phyloP scores from a whole-genome alignment of 2,888 invertebrate genomes.

The Drosophila vallismaia region DNA sequence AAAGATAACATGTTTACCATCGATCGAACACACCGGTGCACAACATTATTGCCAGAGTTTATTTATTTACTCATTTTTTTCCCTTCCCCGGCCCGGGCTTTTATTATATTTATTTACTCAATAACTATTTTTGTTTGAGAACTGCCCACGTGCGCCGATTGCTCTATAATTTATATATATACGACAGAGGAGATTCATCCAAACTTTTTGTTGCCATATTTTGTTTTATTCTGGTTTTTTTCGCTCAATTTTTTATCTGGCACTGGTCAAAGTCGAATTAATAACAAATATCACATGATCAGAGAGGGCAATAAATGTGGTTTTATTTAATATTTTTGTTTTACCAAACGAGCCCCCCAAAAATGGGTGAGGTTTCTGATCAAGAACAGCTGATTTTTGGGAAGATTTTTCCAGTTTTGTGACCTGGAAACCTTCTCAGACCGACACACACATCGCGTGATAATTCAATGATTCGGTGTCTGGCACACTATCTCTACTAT shows the following conservation, averaged over 20 bases:
- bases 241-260: constrained; percentile 58
- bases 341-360: constrained; percentile 56
- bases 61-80: constrained; percentile 31
- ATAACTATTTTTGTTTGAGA: constrained; percentile 45
- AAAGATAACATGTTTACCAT: constrained; percentile 46
- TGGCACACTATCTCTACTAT: constrained; percentile 34
- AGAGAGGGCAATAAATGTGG: constrained; percentile 18
- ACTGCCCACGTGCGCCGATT: constrained; percentile 56
- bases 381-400: constrained; percentile 63
- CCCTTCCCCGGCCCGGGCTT: constrained; percentile 17
- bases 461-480: constrained; percentile 49
- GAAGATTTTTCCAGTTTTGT: constrained; percentile 5
- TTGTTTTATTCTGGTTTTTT: constrained; percentile 13
- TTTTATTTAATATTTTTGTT: constrained; percentile 5
- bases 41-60: constrained; percentile 42
- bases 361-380: constrained; percentile 11
- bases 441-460: constrained; percentile 55
- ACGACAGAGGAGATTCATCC: constrained; percentile 10
- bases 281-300: constrained; percentile 67
- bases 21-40: constrained; percentile 40
- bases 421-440: constrained; percentile 21
- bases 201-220: constrained; percentile 16
- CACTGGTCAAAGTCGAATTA: constrained; percentile 60
- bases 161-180: constrained; percentile 49
- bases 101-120: constrained; percentile 37